Conservation (phyloP, 1,140 invertebrate species). For the Leptonema lineaticorne region DNA sequence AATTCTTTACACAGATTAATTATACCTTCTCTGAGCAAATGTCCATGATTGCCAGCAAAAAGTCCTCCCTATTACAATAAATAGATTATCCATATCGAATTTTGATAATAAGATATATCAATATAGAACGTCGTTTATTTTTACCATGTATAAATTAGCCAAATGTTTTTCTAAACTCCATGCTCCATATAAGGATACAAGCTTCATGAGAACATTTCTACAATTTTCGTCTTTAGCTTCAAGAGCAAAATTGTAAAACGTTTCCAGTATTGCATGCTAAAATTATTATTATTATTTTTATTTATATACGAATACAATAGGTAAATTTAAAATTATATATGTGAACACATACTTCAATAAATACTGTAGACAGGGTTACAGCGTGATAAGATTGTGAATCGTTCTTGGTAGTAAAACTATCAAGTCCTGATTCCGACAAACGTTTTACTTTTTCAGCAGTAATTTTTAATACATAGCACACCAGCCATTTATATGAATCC, state of each 20-base stretch:
- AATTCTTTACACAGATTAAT: conserved; percentile 62
- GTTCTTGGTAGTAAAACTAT: conserved; percentile 68
- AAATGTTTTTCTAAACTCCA: conserved; percentile 70
- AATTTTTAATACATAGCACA: conserved; percentile 68
- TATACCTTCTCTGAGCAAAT: conserved; percentile 59
- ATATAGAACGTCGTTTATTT: too few relatives aligned
- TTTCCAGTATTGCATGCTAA: conserved; percentile 62
- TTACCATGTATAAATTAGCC: conserved; percentile 64
- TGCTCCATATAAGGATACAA: conserved; percentile 70
- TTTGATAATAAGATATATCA: too few relatives aligned
- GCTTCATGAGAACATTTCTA: conserved; percentile 58
- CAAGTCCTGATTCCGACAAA: conserved; percentile 55
- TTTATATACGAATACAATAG: neutral
- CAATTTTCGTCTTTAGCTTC: conserved; percentile 52
- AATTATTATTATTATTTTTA: conserved; percentile 1
- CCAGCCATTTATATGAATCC: conserved; percentile 71
- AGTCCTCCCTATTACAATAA: conserved; percentile 58
- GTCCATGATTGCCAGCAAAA: conserved; percentile 49
- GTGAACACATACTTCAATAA: conserved; percentile 55
- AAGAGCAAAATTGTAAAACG: conserved; percentile 59
- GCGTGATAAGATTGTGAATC: conserved; percentile 75
- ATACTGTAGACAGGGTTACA: conserved; percentile 66
- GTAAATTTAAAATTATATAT: neutral
- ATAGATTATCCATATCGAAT: too few relatives aligned
- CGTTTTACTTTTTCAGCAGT: conserved; percentile 60